Conservation (phyloP, 2,113 vertebrate genomes). For the Corythornis cristatus region DNA sequence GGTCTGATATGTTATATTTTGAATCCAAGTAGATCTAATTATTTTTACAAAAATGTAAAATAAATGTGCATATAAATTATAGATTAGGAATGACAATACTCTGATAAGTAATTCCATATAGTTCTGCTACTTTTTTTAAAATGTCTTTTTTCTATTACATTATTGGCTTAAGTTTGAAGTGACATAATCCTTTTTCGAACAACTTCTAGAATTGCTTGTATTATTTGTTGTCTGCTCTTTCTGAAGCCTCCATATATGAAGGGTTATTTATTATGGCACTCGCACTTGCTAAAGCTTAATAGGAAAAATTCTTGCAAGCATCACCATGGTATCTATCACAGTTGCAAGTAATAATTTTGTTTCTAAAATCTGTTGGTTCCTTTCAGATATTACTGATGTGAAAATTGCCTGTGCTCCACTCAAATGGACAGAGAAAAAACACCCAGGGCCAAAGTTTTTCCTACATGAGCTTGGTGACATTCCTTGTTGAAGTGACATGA, state of each 20-base stretch:
- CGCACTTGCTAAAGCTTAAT: constrained; percentile 73
- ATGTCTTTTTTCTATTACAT: background rate
- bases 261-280: constrained; percentile 74
- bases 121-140: background rate
- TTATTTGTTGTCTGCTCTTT: constrained; percentile 71
- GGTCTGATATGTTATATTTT: constrained; percentile 35
- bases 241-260: constrained; percentile 69
- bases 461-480: background rate
- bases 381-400: constrained; percentile 40
- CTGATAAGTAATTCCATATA: constrained; percentile 39
- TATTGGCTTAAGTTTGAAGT: constrained; percentile 61
- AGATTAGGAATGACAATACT: constrained; percentile 22
- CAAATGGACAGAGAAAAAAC: constrained; percentile 22
- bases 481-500: background rate
- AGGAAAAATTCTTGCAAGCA: constrained; percentile 74
- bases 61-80: constrained; percentile 62
- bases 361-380: constrained; percentile 63
- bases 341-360: constrained; percentile 76
- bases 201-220: constrained; percentile 57
- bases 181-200: constrained; percentile 68
- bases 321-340: constrained; percentile 70
- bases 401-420: constrained; percentile 59
- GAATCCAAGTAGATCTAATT: constrained; percentile 40
- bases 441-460: background rate
- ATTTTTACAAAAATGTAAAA: constrained; percentile 52